phyloP scores from a whole-genome alignment of 2,888 invertebrate species.

The Patella caerulea region DNA sequence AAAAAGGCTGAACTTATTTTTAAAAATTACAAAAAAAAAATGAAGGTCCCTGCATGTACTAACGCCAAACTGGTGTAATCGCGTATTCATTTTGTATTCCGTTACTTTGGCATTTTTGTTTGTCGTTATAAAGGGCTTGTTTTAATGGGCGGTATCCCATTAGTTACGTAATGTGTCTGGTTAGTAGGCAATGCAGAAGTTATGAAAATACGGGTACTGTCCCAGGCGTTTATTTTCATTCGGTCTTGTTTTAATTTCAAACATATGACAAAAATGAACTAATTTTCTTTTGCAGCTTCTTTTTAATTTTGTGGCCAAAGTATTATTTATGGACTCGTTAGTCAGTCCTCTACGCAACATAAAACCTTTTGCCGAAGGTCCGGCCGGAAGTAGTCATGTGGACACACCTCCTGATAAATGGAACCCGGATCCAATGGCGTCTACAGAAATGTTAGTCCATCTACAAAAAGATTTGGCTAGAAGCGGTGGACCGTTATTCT shows the following conservation, averaged over 20 bases:
- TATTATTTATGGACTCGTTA: slow-evolving; percentile 36
- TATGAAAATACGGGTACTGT: too few relatives aligned
- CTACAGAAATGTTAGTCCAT: slow-evolving; percentile 19
- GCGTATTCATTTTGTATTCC: too few relatives aligned
- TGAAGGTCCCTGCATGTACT: too few relatives aligned
- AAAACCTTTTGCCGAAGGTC: background rate
- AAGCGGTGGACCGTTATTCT: slow-evolving; percentile 42
- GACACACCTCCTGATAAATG: slow-evolving; percentile 41
- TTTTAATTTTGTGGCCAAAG: slow-evolving; percentile 32
- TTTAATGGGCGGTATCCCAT: too few relatives aligned
- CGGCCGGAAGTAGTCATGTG: slow-evolving; percentile 13
- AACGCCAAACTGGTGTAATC: too few relatives aligned
- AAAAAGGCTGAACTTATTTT: too few relatives aligned
- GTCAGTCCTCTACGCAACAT: slow-evolving; percentile 31
- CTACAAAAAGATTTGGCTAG: slow-evolving; percentile 12
- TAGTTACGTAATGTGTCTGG: too few relatives aligned
- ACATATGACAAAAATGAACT: background rate
- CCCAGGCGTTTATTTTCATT: too few relatives aligned
- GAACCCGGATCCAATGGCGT: slow-evolving; percentile 36
- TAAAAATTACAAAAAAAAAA: too few relatives aligned
- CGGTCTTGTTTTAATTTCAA: background rate
- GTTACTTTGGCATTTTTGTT: too few relatives aligned
- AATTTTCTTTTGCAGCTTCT: slow-evolving; percentile 13
- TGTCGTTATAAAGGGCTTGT: too few relatives aligned
- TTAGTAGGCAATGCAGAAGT: too few relatives aligned